Base-by-base conservation (phyloP, 2,797 vertebrate genomes). In the Sebastes oblongus region DNA sequence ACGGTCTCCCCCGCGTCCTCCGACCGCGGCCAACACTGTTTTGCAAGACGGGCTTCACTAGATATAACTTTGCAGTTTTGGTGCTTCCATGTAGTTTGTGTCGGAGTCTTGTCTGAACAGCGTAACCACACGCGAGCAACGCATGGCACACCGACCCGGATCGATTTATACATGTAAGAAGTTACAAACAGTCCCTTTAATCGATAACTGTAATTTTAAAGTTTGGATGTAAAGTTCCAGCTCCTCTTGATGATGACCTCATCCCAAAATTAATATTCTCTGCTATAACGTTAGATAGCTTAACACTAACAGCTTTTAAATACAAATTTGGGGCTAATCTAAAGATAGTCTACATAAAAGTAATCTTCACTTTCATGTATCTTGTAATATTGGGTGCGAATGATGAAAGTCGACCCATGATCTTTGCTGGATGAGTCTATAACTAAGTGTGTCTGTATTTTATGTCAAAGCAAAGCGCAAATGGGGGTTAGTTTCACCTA, bases 101-200 rank as follows among this genome's bases (percentile, higher is more conserved):
- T 39, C 0, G 36, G 36, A 14, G 36, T 39, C 36, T 39, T 5
- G 36, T 14, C 36, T 39, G 36, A 39, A 39, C 36, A 39, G 36
- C 36, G 36, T 39, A 14, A 0, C 36, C 36, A 39, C 5, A 39
- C 12, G 5, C 12, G 2, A 39, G 36, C 36, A 0, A 0, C 12
- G 4, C 36, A 39, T 39, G 1, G 12, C 0, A 39, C 36, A 39
- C 36, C 5, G 12, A 6, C 36, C 36, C 36, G 12, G 36, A 39
- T 39, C 12, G 36, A 39, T 39, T 39, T 39, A 14, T 0, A 39
- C 36, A 0, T 39, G 36, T 39, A 39, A 14, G 36, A 39, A 39
- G 12, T 39, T 39, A 39, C 36, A 39, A 39, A 39, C 36, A 39
- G 36, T 39, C 36, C 13, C 12, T 39, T 32, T 50, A 3, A 6